Evolutionary conservation across 2,888 invertebrate genomes (phyloP).

Genomic region (Ennomos quercinarius): DNA sequence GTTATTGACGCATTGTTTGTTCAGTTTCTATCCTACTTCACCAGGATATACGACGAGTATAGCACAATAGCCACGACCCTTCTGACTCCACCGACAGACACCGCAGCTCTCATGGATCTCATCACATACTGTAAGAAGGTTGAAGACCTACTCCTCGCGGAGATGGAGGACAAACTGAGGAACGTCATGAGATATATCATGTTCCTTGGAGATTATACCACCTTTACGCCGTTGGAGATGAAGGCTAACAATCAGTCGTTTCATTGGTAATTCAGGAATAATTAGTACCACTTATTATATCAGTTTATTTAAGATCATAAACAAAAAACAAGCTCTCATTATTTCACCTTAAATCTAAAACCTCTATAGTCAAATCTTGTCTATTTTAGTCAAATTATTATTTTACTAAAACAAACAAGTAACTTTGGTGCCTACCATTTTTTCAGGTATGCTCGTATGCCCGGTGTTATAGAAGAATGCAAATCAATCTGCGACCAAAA

Average conservation of each 20-base stretch:
- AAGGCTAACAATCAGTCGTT: constrained; percentile 95
- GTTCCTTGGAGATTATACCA: constrained; percentile 93
- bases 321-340: too few relatives aligned
- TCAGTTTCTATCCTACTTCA: background rate
- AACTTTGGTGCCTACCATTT: background rate
- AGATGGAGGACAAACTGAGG: constrained; percentile 91
- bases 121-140: constrained; percentile 91
- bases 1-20: too few relatives aligned
- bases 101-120: constrained; percentile 93
- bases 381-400: too few relatives aligned
- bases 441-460: constrained; percentile 90
- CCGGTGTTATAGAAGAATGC: constrained; percentile 93
- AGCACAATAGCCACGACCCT: constrained; percentile 91
- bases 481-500: constrained; percentile 92
- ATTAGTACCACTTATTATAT: too few relatives aligned
- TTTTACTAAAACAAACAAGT: too few relatives aligned
- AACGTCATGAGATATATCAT: constrained; percentile 89
- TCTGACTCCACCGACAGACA: constrained; percentile 92
- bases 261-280: constrained; percentile 87
- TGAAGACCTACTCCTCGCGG: constrained; percentile 88
- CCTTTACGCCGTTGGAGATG: constrained; percentile 93
- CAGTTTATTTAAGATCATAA: too few relatives aligned
- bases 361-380: too few relatives aligned
- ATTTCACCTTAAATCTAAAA: too few relatives aligned
- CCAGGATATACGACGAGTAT: constrained; percentile 94